phyloP scores from a whole-genome alignment of 2,888 invertebrate genomes.

The Cartodere bifasciata region DNA sequence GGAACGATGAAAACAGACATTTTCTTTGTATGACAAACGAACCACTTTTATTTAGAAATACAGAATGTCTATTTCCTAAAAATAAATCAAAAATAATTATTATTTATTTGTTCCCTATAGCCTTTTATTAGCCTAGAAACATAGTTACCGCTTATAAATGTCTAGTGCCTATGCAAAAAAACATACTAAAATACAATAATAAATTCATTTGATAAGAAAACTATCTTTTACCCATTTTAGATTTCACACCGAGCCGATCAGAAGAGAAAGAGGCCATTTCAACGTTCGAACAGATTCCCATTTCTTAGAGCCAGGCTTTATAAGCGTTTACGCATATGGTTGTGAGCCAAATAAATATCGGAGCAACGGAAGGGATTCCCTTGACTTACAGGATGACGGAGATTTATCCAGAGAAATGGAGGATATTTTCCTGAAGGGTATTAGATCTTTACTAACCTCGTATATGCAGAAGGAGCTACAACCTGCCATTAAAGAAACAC shows the following conservation, averaged over 20 bases:
- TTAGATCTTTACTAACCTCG: constrained; percentile 62
- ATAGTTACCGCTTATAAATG: too few relatives aligned
- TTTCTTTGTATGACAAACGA: too few relatives aligned
- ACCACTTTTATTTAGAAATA: too few relatives aligned
- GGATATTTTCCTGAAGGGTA: constrained; percentile 72
- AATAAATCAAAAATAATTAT: too few relatives aligned
- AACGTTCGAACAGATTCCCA: constrained; percentile 69
- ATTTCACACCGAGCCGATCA: constrained; percentile 58
- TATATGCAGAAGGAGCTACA: constrained; percentile 77
- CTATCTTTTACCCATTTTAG: too few relatives aligned
- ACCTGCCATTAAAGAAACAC: constrained; percentile 72
- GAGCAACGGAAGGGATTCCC: constrained; percentile 25
- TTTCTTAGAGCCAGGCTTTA: constrained; percentile 73
- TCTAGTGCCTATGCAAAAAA: too few relatives aligned
- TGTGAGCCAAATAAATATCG: constrained; percentile 43
- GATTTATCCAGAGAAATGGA: constrained; percentile 71
- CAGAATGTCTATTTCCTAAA: too few relatives aligned
- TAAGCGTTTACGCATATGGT: constrained; percentile 75
- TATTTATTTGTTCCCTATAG: too few relatives aligned
- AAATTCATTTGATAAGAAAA: too few relatives aligned
- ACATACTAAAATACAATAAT: constrained; percentile 1
- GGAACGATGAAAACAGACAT: too few relatives aligned
- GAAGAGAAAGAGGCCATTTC: constrained; percentile 54
- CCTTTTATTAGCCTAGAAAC: too few relatives aligned
- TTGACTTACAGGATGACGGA: constrained; percentile 39